phyloP scores from a whole-genome alignment of 2,113 vertebrate genomes.

The Sterrhoptilus dennistouni region DNA sequence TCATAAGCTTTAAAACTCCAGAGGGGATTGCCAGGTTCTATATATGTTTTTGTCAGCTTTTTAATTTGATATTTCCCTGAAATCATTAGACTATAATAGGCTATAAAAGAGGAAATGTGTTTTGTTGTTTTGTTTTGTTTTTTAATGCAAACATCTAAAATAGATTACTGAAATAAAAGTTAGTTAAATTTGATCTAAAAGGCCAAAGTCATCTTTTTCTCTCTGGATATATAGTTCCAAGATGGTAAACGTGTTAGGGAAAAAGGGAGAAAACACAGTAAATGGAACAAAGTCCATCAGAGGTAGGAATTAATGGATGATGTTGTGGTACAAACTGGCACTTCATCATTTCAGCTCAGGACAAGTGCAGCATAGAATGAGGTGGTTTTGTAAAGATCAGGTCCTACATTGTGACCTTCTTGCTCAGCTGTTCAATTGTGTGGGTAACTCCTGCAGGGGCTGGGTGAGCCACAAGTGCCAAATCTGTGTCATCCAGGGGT shows the following conservation, averaged over 20 bases:
- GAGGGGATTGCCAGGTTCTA: neutral
- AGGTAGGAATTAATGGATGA: neutral
- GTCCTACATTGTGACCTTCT: neutral
- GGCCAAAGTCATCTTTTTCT: neutral
- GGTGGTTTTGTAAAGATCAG: neutral
- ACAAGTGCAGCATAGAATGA: neutral
- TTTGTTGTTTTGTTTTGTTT: neutral
- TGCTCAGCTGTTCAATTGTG: neutral
- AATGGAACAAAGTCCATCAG: neutral
- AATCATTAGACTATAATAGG: slow-evolving; percentile 25
- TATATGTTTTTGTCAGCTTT: slow-evolving; percentile 26
- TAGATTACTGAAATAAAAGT: neutral
- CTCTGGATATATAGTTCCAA: neutral
- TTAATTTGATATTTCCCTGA: slow-evolving; percentile 33
- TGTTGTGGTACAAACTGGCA: neutral
- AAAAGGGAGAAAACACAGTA: neutral
- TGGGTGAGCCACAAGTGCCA: neutral
- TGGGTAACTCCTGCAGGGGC: neutral
- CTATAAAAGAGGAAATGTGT: slow-evolving; percentile 5
- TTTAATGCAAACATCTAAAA: neutral
- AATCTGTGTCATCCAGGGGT: neutral
- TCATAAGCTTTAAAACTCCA: slow-evolving; percentile 29
- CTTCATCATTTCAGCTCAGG: neutral
- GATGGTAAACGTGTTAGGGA: neutral
- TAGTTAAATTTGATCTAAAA: slow-evolving; percentile 6